Evolutionary conservation across 2,888 invertebrate species (phyloP), one percentile per base, ranked within the genome.

Genomic region (Belgica antarctica): DNA sequence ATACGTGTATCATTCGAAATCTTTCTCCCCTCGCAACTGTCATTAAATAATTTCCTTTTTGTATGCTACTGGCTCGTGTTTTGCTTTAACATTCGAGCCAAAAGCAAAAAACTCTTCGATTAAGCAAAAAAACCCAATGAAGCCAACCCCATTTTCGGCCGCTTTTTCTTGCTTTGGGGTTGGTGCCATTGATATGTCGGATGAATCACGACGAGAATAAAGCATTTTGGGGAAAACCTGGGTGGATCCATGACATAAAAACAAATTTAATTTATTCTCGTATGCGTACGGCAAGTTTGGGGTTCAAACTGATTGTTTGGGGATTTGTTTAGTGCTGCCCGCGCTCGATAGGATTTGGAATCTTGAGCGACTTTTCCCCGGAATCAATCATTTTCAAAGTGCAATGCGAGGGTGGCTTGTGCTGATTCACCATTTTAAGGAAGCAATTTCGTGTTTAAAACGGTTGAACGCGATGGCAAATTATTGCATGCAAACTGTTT

Each of bases 1-100:
- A n/a, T n/a, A n/a, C 52, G 22, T 52, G 52, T 52, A 22, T 52
- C 52, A 52, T 52, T 2, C 7, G 15, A 41, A 41, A 41, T 41
- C 10, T 41, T 41, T 52, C 52, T 52, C 52, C 52, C 52, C 52
- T 52, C 22, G 17, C 52, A 52, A 52, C 22, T 52, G 52, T 12
- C 52, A 52, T 52, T 52, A 52, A 52, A 52, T 22, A 52, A 52
- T 52, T 52, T 52, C 52, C 52, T 52, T 5, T 22, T 22, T 3
- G 52, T 41, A n/a, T 22, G 19, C 17, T 52, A n/a, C 52, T 22
- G 52, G 22, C 52, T 19, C 8, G n/a, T n/a, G n/a, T 22, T 52
- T 22, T 41, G 41, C 31, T 31, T 4, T 22, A 31, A 12, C 5
- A 31, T 17, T 52, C 52, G 22, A 17, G 2, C 17, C 3, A 52